Conservation (phyloP, 92 coral and sea anemone genomes). For the Phenganax subtilis region DNA sequence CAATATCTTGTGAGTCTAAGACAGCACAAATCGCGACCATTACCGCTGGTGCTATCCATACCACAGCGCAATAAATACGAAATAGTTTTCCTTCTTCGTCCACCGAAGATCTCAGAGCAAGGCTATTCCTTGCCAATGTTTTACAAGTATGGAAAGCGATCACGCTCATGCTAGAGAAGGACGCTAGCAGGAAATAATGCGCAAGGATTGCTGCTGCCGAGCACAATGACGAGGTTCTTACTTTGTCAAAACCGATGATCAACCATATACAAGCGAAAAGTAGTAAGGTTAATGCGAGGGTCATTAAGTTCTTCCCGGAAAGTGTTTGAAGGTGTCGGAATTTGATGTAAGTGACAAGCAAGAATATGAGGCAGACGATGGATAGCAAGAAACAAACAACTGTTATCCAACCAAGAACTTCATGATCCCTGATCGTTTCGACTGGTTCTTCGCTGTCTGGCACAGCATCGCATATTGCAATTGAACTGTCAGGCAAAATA, state of each 20-base stretch:
- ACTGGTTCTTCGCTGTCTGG: not conserved
- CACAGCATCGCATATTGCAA: constrained; percentile 5
- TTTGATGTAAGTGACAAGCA: constrained; percentile 35
- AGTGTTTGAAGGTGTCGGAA: constrained; percentile 42
- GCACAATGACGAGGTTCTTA: not conserved
- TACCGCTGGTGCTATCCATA: constrained; percentile 55
- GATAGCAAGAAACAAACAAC: constrained; percentile 29
- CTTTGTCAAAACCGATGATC: constrained; percentile 10
- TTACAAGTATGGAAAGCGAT: constrained; percentile 69
- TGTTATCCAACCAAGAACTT: constrained; percentile 44
- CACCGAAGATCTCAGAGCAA: constrained; percentile 19
- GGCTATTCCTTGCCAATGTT: constrained; percentile 43
- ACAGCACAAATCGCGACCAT: constrained; percentile 51
- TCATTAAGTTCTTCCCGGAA: constrained; percentile 48
- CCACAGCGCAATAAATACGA: not conserved
- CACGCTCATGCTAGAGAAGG: constrained; percentile 66
- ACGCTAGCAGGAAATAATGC: constrained; percentile 52
- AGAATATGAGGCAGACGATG: constrained; percentile 16
- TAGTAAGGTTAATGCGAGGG: constrained; percentile 24
- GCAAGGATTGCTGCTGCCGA: constrained; percentile 45
- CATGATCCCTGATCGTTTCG: constrained; percentile 7
- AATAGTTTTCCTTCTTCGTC: constrained; percentile 5
- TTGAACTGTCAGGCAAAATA: not conserved
- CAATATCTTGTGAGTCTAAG: constrained; percentile 53
- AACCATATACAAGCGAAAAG: constrained; percentile 17